Base-by-base conservation (phyloP, 2,113 vertebrate species). In the Rattus rattus region DNA sequence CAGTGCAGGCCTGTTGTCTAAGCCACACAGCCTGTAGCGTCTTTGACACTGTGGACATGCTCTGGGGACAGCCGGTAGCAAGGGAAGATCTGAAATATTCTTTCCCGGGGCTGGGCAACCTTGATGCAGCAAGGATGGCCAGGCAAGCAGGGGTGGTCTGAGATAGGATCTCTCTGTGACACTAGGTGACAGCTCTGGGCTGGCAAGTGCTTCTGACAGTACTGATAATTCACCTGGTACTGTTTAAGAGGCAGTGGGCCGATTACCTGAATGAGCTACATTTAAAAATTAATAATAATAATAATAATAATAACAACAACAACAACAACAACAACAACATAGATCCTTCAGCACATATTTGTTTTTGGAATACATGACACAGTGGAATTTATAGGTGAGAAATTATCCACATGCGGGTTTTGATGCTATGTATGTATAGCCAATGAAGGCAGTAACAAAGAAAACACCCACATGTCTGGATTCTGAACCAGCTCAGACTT, bases 301-400 rank as follows among this genome's bases (percentile, higher is more conserved):
- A 24, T 63, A 24, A 63, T 24, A 24, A 61, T 20, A 20, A 20
- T 20, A 20, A 61, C 13, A 20, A 61, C 19, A 20, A 54, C 43
- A 43, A 43, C 43, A 20, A 61, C 13, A 20, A 61, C 19, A 20
- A 54, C 43, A 43, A 43, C 43, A 43, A 43, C 43, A 43, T 43
- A 43, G 43, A 43, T 43, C 43, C 52, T 2, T 52, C 47, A 85
- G 95, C 63, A 33, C 59, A 20, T 91, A 90, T 88, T 33, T 56
- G 36, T 16, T 85, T 94, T 72, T 49, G 36, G 54, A 85, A 80
- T 47, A 88, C 54, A 67, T 47, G 39, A 6, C 79, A 49, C 12
- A 49, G 65, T 95, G 93, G 90, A 94, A 77, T 80, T 75, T 70
- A 39, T 2, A 61, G 54, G 20, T 47, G 73, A 94, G n/a, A 36